Evolutionary conservation across 2,888 invertebrate species (phyloP).

Genomic region (Caenorhabditis doughertyi): DNA sequence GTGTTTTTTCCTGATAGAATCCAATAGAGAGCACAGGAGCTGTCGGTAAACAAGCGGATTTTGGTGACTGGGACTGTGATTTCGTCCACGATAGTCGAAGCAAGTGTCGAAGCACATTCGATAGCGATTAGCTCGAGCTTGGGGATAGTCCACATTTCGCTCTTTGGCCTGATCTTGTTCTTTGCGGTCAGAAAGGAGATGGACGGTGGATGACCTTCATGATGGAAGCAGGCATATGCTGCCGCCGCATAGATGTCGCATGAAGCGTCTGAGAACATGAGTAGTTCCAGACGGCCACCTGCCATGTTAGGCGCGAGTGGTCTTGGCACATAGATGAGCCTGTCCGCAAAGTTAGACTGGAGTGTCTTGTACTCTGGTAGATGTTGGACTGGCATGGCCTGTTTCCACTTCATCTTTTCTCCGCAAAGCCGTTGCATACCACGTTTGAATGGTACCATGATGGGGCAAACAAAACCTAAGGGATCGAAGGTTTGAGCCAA

Average conservation of each 20-base stretch:
- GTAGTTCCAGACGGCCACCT: neutral
- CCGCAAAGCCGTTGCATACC: conserved; percentile 33
- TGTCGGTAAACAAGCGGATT: neutral
- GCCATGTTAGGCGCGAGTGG: neutral
- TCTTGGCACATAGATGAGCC: neutral
- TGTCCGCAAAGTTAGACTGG: neutral
- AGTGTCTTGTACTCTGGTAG: neutral
- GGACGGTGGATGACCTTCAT: conserved; percentile 37
- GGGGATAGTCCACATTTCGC: conserved; percentile 26
- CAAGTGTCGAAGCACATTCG: neutral
- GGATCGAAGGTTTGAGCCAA: conserved; percentile 56
- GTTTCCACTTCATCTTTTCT: conserved; percentile 31
- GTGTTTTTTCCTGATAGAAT: neutral
- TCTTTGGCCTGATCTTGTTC: conserved; percentile 33
- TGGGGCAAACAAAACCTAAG: conserved; percentile 39
- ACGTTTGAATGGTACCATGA: conserved; percentile 30
- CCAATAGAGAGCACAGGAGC: neutral
- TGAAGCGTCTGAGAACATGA: conserved; percentile 34
- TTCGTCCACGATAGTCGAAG: neutral
- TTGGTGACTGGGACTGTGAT: neutral
- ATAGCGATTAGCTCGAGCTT: conserved; percentile 10
- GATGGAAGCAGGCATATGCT: neutral
- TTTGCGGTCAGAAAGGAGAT: conserved; percentile 66
- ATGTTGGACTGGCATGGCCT: neutral
- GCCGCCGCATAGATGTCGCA: neutral